Evolutionary conservation across 1,140 invertebrate genomes (phyloP), one percentile per base, ranked within the genome.

Genomic region (Bombus balteatus): DNA sequence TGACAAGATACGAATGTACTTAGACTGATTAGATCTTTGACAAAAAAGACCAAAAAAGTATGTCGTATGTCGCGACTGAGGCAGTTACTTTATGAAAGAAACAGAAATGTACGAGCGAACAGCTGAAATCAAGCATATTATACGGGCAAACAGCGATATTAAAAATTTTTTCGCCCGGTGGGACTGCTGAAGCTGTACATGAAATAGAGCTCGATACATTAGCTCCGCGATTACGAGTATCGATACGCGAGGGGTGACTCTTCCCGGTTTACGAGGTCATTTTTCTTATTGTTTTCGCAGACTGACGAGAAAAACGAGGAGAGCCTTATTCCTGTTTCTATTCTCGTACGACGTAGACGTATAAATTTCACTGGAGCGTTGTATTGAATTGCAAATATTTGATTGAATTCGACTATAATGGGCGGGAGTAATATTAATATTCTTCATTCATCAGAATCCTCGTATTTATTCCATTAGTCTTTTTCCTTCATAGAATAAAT

Each of bases 271-370:
- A 78, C 66, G 74, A 73, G 43, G 75, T 71, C 78, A 74, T 85
- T 66, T 68, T 41, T 81, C 83, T 85, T 81, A 85, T 74, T 85
- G 83, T 81, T 73, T 81, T 74, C 83, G 39, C 39, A 59, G 74
- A 53, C 66, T 34, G 47, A 34, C 76, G 65, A 53, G 68, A 53
- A 84, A 84, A 80, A 57, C 59, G 13, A 15, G 4, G 4, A 25
- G 28, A 41, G 15, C n/a, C 32, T 68, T 34, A 22, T 70, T 34
- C 34, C 43, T 83, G 32, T 66, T 53, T 39, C 57, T 47, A 13
- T 59, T 62, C 41, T 75, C 37, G 25, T 39, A 34, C 47, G 22
- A 32, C 15, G 22, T 41, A 71, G 57, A 79, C 76, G n/a, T 68
- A 79, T 84, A 71, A 84, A 84, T 79, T 79, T 47, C 28, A 12